Conservation (phyloP, 2,797 vertebrate species). For the Hydrocynus forskahlii region DNA sequence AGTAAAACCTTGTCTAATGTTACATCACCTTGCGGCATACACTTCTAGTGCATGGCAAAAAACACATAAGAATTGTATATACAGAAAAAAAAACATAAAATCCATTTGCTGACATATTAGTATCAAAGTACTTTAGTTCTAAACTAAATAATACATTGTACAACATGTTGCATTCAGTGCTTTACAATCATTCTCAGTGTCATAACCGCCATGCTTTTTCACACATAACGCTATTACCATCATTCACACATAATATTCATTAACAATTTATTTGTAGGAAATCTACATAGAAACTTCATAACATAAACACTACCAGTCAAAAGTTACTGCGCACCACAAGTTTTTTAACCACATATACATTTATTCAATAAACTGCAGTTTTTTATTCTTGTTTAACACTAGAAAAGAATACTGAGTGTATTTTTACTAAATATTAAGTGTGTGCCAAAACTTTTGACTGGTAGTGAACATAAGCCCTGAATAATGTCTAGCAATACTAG, state of each 20-base stretch:
- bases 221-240: background rate
- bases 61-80: conserved; percentile 60
- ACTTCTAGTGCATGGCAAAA: conserved; percentile 45
- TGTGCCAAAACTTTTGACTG: too few species aligned
- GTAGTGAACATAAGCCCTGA: too few species aligned
- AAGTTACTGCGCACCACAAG: too few species aligned
- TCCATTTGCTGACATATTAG: conserved; percentile 27
- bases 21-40: conserved; percentile 68
- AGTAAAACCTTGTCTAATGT: conserved; percentile 83
- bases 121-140: conserved; percentile 37
- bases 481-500: background rate
- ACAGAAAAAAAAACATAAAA: conserved; percentile 61
- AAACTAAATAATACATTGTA: conserved; percentile 32
- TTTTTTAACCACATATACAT: too few species aligned
- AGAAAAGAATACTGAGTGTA: too few species aligned
- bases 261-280: background rate
- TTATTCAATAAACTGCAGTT: too few species aligned
- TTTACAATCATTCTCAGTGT: background rate
- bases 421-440: too few species aligned
- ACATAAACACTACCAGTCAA: background rate
- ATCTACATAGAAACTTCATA: background rate
- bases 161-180: conserved; percentile 25
- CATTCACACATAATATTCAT: background rate
- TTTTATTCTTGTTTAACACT: too few species aligned
- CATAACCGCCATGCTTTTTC: conserved; percentile 5